Conservation (phyloP, 2,888 invertebrate genomes). For the Griposia aprilina region DNA sequence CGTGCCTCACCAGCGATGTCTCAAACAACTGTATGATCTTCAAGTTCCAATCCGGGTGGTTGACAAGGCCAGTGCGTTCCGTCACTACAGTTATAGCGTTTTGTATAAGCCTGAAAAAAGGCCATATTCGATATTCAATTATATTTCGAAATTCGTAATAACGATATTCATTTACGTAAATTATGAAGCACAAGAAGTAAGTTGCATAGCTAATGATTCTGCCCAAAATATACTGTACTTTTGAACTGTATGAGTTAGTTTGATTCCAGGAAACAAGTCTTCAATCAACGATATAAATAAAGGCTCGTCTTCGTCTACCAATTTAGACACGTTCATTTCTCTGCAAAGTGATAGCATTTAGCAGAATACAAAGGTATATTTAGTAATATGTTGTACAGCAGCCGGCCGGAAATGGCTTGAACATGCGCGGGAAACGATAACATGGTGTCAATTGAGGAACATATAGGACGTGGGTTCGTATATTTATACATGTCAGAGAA, state of each 20-base stretch:
- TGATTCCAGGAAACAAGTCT: conserved; percentile 97
- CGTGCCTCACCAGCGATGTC: conserved; percentile 96
- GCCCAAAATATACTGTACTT: conserved; percentile 70
- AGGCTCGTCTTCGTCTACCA: conserved; percentile 98
- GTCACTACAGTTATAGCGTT: conserved; percentile 92
- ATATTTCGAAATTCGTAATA: neutral
- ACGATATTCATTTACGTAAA: neutral
- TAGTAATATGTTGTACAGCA: too few relatives aligned
- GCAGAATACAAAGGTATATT: neutral
- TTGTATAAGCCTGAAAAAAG: conserved; percentile 93
- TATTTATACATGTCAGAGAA: neutral
- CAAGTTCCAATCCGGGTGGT: conserved; percentile 96
- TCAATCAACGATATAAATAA: conserved; percentile 96
- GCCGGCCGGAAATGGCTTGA: neutral
- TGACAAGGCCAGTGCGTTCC: conserved; percentile 92
- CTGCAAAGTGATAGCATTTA: conserved; percentile 78
- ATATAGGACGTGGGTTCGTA: neutral
- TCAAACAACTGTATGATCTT: conserved; percentile 96
- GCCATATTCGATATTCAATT: too few relatives aligned
- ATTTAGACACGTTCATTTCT: conserved; percentile 98
- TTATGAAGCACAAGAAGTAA: neutral
- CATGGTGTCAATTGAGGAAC: neutral
- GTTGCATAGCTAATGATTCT: neutral
- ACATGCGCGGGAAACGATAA: neutral
- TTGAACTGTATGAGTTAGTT: conserved; percentile 92